Evolutionary conservation across 2,888 invertebrate species (phyloP).

Genomic region (Litoditis marina): DNA sequence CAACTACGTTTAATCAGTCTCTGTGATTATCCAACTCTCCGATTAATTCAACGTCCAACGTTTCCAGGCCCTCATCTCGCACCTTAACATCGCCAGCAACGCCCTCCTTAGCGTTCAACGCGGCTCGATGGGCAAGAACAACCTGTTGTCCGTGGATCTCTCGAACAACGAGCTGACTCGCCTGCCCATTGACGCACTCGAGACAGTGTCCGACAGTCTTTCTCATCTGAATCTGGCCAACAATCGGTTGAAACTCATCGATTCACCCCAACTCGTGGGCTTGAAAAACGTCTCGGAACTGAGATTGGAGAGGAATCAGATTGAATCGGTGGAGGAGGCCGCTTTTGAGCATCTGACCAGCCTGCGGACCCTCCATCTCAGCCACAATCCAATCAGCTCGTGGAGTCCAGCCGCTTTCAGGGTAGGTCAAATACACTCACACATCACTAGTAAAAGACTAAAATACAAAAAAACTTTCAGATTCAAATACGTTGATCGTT

Average conservation of each 20-base stretch:
- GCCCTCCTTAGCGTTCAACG: slow-evolving; percentile 33
- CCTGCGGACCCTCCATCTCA: slow-evolving; percentile 51
- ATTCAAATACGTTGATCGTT: too few relatives aligned
- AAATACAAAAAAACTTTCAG: slow-evolving; percentile 2
- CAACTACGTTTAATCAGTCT: too few relatives aligned
- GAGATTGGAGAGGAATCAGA: slow-evolving; percentile 43
- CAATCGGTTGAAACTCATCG: slow-evolving; percentile 29
- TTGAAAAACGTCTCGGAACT: slow-evolving; percentile 45
- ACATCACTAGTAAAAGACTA: background rate
- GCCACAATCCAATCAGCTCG: slow-evolving; percentile 58
- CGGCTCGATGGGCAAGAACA: slow-evolving; percentile 62
- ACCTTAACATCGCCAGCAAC: slow-evolving; percentile 47
- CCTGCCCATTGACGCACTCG: slow-evolving; percentile 70
- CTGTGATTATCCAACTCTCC: too few relatives aligned
- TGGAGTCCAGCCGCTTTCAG: slow-evolving; percentile 59
- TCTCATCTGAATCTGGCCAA: slow-evolving; percentile 68
- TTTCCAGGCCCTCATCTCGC: slow-evolving; percentile 36
- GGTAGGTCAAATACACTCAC: slow-evolving; percentile 23
- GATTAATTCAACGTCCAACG: too few relatives aligned
- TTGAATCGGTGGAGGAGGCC: slow-evolving; percentile 57
- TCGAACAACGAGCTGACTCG: slow-evolving; percentile 72
- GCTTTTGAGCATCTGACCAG: slow-evolving; percentile 47
- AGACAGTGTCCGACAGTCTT: slow-evolving; percentile 64
- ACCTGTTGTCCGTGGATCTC: slow-evolving; percentile 74
- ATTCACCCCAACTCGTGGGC: slow-evolving; percentile 36